Conservation (phyloP, 2,888 invertebrate species). For the Aleiodes testaceus region DNA sequence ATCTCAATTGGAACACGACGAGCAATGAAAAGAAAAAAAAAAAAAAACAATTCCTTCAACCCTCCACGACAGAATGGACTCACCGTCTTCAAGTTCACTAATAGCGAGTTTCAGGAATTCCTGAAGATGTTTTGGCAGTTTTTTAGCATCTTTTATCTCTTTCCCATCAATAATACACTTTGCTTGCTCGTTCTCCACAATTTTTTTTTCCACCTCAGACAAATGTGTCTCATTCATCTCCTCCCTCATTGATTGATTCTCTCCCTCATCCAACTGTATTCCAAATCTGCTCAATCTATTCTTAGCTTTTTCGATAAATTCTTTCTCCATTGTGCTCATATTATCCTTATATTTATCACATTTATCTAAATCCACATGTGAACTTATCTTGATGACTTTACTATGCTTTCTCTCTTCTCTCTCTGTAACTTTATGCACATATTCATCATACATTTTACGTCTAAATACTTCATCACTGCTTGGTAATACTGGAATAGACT, state of each 20-base stretch:
- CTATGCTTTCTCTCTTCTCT: slow-evolving; percentile 85
- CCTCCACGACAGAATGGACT: slow-evolving; percentile 70
- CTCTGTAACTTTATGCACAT: slow-evolving; percentile 85
- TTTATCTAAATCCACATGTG: slow-evolving; percentile 66
- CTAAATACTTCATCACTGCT: slow-evolving; percentile 82
- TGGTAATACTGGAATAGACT: slow-evolving; percentile 59
- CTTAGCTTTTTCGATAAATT: slow-evolving; percentile 85
- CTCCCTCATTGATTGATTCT: slow-evolving; percentile 52
- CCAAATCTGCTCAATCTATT: slow-evolving; percentile 82
- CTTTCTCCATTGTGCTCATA: slow-evolving; percentile 79
- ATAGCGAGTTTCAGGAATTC: slow-evolving; percentile 83
- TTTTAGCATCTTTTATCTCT: slow-evolving; percentile 78
- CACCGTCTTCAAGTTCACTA: slow-evolving; percentile 74
- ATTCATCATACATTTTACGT: slow-evolving; percentile 89
- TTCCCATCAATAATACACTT: slow-evolving; percentile 80
- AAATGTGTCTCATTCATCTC: slow-evolving; percentile 60
- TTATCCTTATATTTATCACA: slow-evolving; percentile 30
- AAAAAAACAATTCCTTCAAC: slow-evolving; percentile 71
- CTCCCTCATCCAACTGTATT: slow-evolving; percentile 79
- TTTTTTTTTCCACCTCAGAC: slow-evolving; percentile 71
- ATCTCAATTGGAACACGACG: slow-evolving; percentile 66
- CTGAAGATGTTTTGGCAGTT: slow-evolving; percentile 84
- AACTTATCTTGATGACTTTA: slow-evolving; percentile 86
- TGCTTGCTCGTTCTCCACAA: slow-evolving; percentile 65
- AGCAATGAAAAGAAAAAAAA: slow-evolving; percentile 64